Conservation (phyloP, 30 jellyfish, hydroid and myxozoan species). For the Phacellophora camtschatica region DNA sequence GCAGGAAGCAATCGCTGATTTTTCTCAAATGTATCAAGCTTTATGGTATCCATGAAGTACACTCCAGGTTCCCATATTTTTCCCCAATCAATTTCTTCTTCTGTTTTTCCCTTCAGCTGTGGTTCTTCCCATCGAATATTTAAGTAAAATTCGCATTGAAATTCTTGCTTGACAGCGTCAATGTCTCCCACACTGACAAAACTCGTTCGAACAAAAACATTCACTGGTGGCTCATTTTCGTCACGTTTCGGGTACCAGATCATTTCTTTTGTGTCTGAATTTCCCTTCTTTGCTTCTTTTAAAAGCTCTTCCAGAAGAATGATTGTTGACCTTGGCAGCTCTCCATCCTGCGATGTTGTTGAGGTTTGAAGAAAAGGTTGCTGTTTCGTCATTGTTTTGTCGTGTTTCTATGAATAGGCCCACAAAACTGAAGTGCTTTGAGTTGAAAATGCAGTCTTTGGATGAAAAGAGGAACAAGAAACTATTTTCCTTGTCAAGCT, state of each 20-base stretch:
- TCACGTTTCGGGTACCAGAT: background rate
- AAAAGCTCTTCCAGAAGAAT: too few species aligned
- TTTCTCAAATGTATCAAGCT: background rate
- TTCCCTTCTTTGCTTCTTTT: too few species aligned
- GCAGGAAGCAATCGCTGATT: background rate
- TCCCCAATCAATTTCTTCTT: conserved; percentile 16
- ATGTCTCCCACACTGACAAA: conserved; percentile 49
- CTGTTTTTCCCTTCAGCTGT: background rate
- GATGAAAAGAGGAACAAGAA: too few species aligned
- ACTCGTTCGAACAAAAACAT: conserved; percentile 30
- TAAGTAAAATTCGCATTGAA: conserved; percentile 50
- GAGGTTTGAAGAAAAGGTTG: too few species aligned
- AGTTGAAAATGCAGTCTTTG: too few species aligned
- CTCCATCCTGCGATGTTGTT: too few species aligned
- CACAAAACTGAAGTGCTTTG: too few species aligned
- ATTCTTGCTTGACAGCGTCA: conserved; percentile 46
- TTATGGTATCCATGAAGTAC: conserved; percentile 12
- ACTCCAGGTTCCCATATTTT: conserved; percentile 29
- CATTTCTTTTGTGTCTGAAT: too few species aligned
- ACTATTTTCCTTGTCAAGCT: too few species aligned
- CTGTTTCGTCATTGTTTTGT: too few species aligned
- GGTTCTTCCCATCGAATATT: conserved; percentile 34
- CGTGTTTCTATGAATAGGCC: too few species aligned
- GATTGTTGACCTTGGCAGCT: too few species aligned
- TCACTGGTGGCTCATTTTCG: background rate